A percentile compares a stretch with the other conserved stretches of the same genome.
Evolutionary conservation across 2,113 vertebrate species (phyloP).

Genomic region (Epinephelus fuscoguttatus): DNA sequence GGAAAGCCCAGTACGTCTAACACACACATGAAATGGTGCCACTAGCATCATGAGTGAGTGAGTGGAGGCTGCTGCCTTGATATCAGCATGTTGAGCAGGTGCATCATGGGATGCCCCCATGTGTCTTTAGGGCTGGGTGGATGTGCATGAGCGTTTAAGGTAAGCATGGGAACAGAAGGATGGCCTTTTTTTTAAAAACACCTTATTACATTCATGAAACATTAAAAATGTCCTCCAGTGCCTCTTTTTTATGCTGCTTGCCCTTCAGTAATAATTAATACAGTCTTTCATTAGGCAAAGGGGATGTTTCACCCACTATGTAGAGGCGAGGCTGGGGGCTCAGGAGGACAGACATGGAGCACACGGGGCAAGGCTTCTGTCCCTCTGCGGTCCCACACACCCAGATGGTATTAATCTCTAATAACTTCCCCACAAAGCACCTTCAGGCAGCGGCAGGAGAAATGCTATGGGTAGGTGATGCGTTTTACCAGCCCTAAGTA

Average conservation of each 20-base stretch:
- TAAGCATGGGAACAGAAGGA: slow-evolving; percentile 1
- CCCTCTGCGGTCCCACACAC: slow-evolving; percentile 52
- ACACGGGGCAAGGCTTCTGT: slow-evolving; percentile 27
- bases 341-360: slow-evolving; percentile 38
- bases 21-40: too few species aligned
- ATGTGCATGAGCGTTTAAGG: slow-evolving; percentile 35
- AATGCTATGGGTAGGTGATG: slow-evolving; percentile 54
- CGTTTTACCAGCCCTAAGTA: slow-evolving; percentile 58
- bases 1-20: too few species aligned
- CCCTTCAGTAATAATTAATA: slow-evolving; percentile 84
- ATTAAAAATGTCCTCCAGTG: slow-evolving; percentile 74
- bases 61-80: background rate
- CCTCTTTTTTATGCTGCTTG: slow-evolving; percentile 58
- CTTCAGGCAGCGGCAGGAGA: slow-evolving; percentile 48
- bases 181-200: background rate
- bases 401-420: slow-evolving; percentile 74
- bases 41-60: too few species aligned
- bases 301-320: slow-evolving; percentile 45
- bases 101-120: slow-evolving; percentile 54
- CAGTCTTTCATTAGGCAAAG: slow-evolving; percentile 52
- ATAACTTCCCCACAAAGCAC: slow-evolving; percentile 65
- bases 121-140: slow-evolving; percentile 4
- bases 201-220: slow-evolving; percentile 79
- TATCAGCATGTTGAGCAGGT: slow-evolving; percentile 14
- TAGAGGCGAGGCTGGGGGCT: slow-evolving; percentile 29